Evolutionary conservation across 2,113 vertebrate genomes (phyloP).

Genomic region (Nycticebus coucang): DNA sequence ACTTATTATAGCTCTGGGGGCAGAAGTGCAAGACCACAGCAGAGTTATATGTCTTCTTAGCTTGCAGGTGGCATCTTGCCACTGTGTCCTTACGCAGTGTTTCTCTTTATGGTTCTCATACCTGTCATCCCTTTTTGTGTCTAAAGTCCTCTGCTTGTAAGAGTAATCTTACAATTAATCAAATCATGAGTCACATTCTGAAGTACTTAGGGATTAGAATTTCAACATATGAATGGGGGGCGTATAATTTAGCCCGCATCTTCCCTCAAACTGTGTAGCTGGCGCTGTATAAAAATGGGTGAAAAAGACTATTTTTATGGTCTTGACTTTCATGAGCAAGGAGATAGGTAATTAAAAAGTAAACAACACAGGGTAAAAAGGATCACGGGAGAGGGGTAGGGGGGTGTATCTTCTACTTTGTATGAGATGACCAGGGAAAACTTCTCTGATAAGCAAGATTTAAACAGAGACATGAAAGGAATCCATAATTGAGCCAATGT

Average conservation of each 20-base stretch:
- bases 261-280: not conserved
- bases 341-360: not conserved
- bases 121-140: not conserved
- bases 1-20: not conserved
- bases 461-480: not conserved
- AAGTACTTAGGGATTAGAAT: not conserved
- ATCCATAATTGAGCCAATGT: not conserved
- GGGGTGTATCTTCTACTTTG: not conserved
- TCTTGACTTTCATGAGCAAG: not conserved
- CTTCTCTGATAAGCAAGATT: not conserved
- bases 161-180: no score
- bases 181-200: not conserved
- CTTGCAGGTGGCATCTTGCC: no score
- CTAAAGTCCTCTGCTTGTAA: not conserved
- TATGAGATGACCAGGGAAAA: not conserved
- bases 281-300: not conserved
- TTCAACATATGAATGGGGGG: not conserved
- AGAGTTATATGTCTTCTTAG: not conserved
- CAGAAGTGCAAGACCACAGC: not conserved
- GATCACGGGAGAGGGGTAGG: accelerated
- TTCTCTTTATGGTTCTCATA: not conserved
- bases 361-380: not conserved
- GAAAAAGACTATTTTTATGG: not conserved
- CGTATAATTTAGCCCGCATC: not conserved
- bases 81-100: not conserved